Evolutionary conservation across 2,797 vertebrate species (phyloP), one percentile per base, ranked within the genome.

Genomic region (Glossophaga mutica): DNA sequence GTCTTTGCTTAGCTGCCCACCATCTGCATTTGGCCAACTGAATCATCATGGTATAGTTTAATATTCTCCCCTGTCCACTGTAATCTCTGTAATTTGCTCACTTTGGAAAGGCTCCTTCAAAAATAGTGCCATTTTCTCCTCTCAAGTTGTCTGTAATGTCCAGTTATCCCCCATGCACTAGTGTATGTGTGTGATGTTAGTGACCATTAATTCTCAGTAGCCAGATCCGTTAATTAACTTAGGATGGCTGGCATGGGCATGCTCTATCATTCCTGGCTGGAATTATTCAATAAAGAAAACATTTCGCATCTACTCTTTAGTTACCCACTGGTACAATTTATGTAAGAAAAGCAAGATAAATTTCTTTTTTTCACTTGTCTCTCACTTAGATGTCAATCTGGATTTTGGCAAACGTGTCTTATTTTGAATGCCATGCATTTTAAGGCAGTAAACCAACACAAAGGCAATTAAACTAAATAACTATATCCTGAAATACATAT

Each of bases 281-380:
- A 70, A 84, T 95, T 77, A 84, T 92, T 67, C 34, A 84, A 44
- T 77, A 55, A 82, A 89, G 37, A 92, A 55, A 87, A 92, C 62
- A 10, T 76, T 15, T 87, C 42, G 79, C 42, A 3, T 34, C n/a
- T 44, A n/a, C 11, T 87, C 9, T 67, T 71, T 39, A 44, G 24
- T 77, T 84, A 74, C 7, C 84, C 57, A 57, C 65, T 32, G 37
- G 22, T 73, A 90, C 2, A 19, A 24, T 77, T 88, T 78, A 42
- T 76, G 1, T 2, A 48, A 19, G 34, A 95, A 77, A 93, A 90
- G 6, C 22, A 55, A 34, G 37, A 71, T 57, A 62, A 50, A 94
- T 24, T 89, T 82, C 16, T 34, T 67, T 39, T 34, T 78, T 86
- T 83, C 5, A 50, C 26, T 83, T 84, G 32, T 12, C 15, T 46